These are phyloP conservation scores for Scolopax bukidnonensis DNA, from an alignment of 2,797 vertebrate genomes.

Conservation along the genomic window DNA sequence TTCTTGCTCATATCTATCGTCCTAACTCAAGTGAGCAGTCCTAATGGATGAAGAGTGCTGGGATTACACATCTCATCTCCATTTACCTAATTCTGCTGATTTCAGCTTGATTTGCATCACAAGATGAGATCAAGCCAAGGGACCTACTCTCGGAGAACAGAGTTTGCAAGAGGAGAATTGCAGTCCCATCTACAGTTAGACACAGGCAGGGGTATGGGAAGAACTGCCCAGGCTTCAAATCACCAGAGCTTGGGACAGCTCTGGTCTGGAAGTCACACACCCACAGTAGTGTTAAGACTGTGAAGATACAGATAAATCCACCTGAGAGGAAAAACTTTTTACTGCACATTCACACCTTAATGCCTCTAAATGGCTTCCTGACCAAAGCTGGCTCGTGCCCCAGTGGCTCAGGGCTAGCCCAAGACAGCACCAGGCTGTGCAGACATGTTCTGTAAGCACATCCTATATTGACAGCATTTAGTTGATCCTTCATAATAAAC, in stretches of 20 bases:
- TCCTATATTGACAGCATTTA: background rate
- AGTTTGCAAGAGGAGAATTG: background rate
- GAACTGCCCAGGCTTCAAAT: background rate
- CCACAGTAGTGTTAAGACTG: background rate
- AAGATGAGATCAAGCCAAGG: background rate
- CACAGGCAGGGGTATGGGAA: background rate
- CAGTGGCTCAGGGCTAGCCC: background rate
- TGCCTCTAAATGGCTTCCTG: background rate
- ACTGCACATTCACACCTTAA: background rate
- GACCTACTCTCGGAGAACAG: background rate
- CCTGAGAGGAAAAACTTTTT: background rate
- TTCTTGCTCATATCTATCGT: background rate
- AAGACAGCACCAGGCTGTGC: background rate
- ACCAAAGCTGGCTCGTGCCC: background rate
- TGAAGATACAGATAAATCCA: background rate
- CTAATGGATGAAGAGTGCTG: background rate
- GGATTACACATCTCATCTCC: background rate
- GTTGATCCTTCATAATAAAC: background rate
- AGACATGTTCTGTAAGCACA: background rate
- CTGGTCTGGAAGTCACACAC: background rate
- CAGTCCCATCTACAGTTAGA: background rate
- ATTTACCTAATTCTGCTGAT: constrained; percentile 17
- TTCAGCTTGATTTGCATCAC: constrained; percentile 1
- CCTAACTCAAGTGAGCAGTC: background rate
- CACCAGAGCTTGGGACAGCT: background rate